Evolutionary conservation across 2,797 vertebrate genomes (phyloP).

Genomic region (Lepilemur septentrionalis): DNA sequence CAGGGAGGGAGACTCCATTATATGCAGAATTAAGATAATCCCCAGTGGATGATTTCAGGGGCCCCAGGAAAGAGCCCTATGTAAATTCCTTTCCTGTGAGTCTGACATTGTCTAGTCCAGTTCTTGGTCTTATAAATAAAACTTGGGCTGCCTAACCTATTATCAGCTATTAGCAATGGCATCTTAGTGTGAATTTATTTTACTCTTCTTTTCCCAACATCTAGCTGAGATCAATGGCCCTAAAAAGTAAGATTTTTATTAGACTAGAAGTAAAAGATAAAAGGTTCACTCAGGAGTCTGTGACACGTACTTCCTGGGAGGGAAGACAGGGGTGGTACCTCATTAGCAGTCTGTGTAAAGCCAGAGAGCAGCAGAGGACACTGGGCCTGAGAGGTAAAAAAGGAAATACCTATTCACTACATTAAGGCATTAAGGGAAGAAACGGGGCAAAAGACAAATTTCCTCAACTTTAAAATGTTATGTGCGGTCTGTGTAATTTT

Average conservation of each 20-base stretch:
- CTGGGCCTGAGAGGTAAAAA: background rate
- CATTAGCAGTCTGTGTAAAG: conserved; percentile 22
- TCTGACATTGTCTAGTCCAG: background rate
- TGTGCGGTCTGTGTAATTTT: background rate
- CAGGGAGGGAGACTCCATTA: background rate
- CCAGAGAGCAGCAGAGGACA: background rate
- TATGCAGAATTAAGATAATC: background rate
- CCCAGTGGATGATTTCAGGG: background rate
- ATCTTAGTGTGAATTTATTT: conserved; percentile 33
- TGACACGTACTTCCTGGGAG: background rate
- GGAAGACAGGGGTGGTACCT: background rate
- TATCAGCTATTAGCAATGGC: background rate
- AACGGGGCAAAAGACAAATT: background rate
- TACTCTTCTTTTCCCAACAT: background rate
- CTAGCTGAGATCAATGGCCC: conserved; percentile 3
- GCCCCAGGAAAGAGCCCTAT: background rate
- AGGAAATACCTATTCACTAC: background rate
- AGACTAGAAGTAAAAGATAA: background rate
- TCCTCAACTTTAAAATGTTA: conserved; percentile 17
- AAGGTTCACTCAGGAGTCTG: background rate
- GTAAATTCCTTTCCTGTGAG: background rate
- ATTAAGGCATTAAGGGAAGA: conserved; percentile 5
- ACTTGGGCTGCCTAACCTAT: background rate
- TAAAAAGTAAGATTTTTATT: conserved; percentile 3
- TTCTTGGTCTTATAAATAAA: background rate